phyloP scores from a whole-genome alignment of 2,113 vertebrate genomes.

The Indicator indicator region DNA sequence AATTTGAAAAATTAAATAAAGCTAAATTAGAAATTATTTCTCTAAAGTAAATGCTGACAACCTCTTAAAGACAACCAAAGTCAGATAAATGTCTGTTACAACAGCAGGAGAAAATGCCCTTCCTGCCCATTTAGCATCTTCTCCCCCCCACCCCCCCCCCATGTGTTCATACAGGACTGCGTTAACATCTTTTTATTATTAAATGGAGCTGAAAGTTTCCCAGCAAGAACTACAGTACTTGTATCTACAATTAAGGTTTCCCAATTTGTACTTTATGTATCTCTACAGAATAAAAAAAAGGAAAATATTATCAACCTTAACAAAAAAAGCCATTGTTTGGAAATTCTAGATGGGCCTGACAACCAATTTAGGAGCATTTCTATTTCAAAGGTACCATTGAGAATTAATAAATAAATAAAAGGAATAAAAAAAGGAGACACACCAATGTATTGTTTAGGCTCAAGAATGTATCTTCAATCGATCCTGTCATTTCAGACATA shows the following conservation, averaged over 20 bases:
- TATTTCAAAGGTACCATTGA: neutral
- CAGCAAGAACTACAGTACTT: neutral
- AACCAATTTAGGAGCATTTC: neutral
- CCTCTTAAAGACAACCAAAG: neutral
- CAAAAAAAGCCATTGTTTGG: neutral
- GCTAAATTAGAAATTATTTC: neutral
- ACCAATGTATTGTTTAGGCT: neutral
- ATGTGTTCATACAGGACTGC: neutral
- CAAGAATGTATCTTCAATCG: neutral
- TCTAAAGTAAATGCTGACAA: neutral
- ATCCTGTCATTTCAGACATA: neutral
- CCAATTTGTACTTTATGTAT: neutral
- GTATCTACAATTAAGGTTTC: neutral
- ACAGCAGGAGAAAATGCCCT: neutral
- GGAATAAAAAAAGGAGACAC: neutral
- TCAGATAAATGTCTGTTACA: neutral
- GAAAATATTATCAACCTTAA: neutral
- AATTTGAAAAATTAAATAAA: neutral
- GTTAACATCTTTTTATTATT: neutral
- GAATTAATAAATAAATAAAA: neutral
- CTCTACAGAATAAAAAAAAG: neutral
- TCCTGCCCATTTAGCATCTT: neutral
- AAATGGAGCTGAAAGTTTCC: neutral
- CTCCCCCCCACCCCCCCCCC: too few relatives aligned
- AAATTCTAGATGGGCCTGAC: neutral